Evolutionary conservation across 2,888 invertebrate species (phyloP).

Genomic region (Myopa testacea): DNA sequence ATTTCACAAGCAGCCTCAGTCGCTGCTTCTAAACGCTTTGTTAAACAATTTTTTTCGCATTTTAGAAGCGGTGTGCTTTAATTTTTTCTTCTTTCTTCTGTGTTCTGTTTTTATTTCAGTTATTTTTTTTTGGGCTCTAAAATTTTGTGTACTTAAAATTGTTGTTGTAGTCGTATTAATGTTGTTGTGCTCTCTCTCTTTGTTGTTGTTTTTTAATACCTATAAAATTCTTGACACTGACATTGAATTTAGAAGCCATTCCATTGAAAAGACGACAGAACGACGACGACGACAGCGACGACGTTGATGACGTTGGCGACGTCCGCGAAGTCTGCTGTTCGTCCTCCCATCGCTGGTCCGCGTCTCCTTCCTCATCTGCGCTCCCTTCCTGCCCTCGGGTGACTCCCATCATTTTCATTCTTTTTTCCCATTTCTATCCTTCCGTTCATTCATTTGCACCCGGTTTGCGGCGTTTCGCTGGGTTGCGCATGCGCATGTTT

Average conservation of each 20-base stretch:
- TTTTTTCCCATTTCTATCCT: background rate
- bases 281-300: background rate
- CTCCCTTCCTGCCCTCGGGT: too few species aligned
- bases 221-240: conserved; percentile 47
- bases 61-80: too few species aligned
- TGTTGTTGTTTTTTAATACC: conserved; percentile 1
- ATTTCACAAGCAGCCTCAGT: too few species aligned
- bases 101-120: background rate
- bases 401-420: too few species aligned
- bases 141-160: background rate
- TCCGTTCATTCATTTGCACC: conserved; percentile 29
- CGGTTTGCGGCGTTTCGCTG: conserved; percentile 38
- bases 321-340: conserved; percentile 1
- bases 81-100: too few species aligned
- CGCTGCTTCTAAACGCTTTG: too few species aligned
- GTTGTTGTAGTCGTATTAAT: background rate
- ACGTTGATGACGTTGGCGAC: background rate
- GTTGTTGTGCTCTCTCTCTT: background rate
- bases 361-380: too few species aligned
- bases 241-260: conserved; percentile 50
- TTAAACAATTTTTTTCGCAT: too few species aligned
- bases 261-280: background rate
- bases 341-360: conserved; percentile 6
- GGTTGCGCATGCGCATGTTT: too few species aligned
- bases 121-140: background rate